Evolutionary conservation across 2,113 vertebrate genomes (phyloP), one percentile per base, ranked within the genome.

Genomic region (Clarias macrocephalus): DNA sequence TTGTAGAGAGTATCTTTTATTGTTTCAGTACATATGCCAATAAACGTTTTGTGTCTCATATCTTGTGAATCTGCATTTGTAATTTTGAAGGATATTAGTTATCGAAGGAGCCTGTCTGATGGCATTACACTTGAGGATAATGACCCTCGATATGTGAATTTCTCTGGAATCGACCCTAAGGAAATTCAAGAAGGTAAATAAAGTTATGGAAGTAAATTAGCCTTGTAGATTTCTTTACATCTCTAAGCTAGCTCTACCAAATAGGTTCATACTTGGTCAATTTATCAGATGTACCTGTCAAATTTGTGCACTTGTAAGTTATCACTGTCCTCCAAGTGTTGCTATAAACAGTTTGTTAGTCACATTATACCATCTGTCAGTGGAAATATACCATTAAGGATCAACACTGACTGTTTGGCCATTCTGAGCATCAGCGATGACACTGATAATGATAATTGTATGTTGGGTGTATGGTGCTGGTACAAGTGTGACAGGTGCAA

Each of bases 51-150:
- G 16, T 73, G 18, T 48, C 48, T 48, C 56, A 28, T 28, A 19
- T 15, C n/a, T 52, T 82, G 2, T 68, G 68, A 75, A 11, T 23
- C 13, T 75, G 70, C 21, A 76, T 79, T 66, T 54, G 72, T 68
- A 28, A 16, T 16, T 85, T 89, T 28, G 89, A 95, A 48, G 48
- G 48, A 48, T 94, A 65, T 75, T 28, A 9, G 82, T 23, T 92
- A 92, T 75, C 92, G 87, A 11, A 92, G 94, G 90, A 94, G 94
- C 83, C 91, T 95, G 28, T 95, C 95, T 60, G 94, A 95, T 0
- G 92, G 89, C 15, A 54, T 95, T 87, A 92, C 92, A 3, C 87
- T 94, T 85, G 95, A 94, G 65, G 92, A 90, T 60, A 89, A 91
- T 8, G 92, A 91, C 0, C 86, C 86, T 1, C 93, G 93, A 1